Evolutionary conservation across 30 jellyfish, hydroid and myxozoan species (phyloP), one percentile per base, ranked within the genome.

Genomic region (Hydractinia echinata): DNA sequence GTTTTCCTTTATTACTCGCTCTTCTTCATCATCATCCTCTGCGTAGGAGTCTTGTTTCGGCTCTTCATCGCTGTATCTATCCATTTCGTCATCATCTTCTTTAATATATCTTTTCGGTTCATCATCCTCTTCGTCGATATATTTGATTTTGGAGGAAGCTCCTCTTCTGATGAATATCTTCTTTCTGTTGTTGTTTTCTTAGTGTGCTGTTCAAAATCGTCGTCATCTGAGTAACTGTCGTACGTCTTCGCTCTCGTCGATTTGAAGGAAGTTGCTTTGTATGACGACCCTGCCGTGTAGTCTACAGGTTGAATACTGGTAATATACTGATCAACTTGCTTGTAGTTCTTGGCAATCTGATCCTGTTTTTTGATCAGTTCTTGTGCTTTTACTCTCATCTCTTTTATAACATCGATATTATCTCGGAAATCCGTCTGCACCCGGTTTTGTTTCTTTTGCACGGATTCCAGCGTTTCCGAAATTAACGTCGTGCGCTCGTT

Each of bases 341-440:
- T 71, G 61, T 71, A 71, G 66, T 71, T 50, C 61, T 8, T 71
- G 44, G 69, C 55, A 15, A 71, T 71, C 81, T 71, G 55, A 3
- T 71, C 81, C 51, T 71, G 81, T 52, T 50, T 71, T 50, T 71
- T 71, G 39, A 71, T 8, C 1, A 71, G n/a, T 30, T 30, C 81
- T 19, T 71, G 81, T 5, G 81, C 81, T 5, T 71, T 50, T 11
- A 71, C 14, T 13, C 81, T 48, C 81, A 71, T 71, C 61, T 71
- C 81, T 50, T 71, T 71, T 5, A 71, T 19, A 9, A 71, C 66
- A 20, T 71, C 81, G 61, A 71, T 7, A 60, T 20, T 30, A 71
- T 71, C 60, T 7, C 53, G 44, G 39, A 71, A 52, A 8, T 71
- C 81, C 10, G n/a, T 8, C 13, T 30, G 55, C 67, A 50, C 61